Base-by-base conservation (phyloP, 2,113 vertebrate species). In the Epinephelus fuscoguttatus region DNA sequence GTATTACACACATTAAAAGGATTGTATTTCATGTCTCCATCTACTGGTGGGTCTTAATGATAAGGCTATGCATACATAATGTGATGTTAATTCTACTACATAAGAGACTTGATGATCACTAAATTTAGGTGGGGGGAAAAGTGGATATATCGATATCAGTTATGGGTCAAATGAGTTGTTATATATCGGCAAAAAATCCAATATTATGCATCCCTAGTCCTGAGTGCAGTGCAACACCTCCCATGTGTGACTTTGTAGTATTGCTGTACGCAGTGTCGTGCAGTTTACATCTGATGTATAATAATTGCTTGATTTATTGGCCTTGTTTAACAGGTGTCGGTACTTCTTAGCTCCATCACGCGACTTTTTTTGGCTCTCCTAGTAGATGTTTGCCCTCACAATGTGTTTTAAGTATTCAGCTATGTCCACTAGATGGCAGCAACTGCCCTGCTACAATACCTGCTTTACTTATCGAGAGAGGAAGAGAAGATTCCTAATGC, bases 391-490 rank as follows among this genome's bases (percentile, higher is more conserved):
- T 1, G 33, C 2, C n/a, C 15, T 70, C n/a, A 3, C 15, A n/a
- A 0, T 62, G 7, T 37, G 47, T 62, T 62, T 74, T 57, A 11
- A 81, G 19, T 88, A 10, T 69, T 25, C 4, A 30, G 1, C 13
- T 18, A 12, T 85, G 33, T 68, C 89, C 93, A 92, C 89, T 84
- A 94, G 94, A 88, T 92, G 91, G 92, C 83, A 92, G 84, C 76
- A 90, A 14, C 59, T 57, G 1, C 4, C 17, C 30, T 23, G 8
- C 4, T 53, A 23, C 4, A 0, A 8, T 15, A 25, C 25, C 1
- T 83, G 19, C 25, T 42, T 47, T 13, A n/a, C 27, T 45, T 40
- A 3, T 1, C 23, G 25, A 11, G 3, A 37, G 33, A 64, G 11
- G 50, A 50, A 9, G n/a, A 8, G 4, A 53, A 47, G 3, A 15